Conservation (phyloP, 1,140 invertebrate genomes). For the Drosophila melanica region DNA sequence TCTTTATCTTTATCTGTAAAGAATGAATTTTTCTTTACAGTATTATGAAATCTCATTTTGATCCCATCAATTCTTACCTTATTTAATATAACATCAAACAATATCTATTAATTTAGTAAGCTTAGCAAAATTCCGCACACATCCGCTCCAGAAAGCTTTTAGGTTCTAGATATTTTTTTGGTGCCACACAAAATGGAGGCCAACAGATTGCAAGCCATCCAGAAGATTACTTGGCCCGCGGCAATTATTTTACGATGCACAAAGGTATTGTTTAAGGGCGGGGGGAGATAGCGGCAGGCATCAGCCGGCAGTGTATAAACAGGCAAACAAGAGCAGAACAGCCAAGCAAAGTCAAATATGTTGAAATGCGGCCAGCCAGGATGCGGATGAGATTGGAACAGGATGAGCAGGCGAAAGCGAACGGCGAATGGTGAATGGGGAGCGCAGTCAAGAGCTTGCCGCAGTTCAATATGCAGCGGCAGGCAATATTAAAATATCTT, state of each 20-base stretch:
- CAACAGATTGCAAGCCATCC: constrained; percentile 72
- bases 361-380: constrained; percentile 76
- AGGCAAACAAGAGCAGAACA: constrained; percentile 68
- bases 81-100: constrained; percentile 3
- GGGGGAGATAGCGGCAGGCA: constrained; percentile 25
- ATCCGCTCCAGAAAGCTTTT: constrained; percentile 32
- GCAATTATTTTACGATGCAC: constrained; percentile 84
- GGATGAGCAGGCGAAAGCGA: constrained; percentile 16
- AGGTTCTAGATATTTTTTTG: constrained; percentile 23
- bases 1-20: no score
- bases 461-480: constrained; percentile 82
- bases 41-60: no score
- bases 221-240: constrained; percentile 78
- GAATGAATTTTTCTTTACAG: no score
- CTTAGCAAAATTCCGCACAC: constrained; percentile 27
- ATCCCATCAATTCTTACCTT: constrained; percentile 2
- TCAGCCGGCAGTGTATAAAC: constrained; percentile 54
- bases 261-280: constrained; percentile 80
- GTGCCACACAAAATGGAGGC: constrained; percentile 12
- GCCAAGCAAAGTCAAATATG: constrained; percentile 79
- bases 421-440: not conserved
- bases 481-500: constrained; percentile 83
- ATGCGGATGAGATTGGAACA: constrained; percentile 33
- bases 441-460: constrained; percentile 44
- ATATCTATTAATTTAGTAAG: constrained; percentile 38